Base-by-base conservation (phyloP, 2,888 invertebrate species). In the Ormyrus pomaceus region DNA sequence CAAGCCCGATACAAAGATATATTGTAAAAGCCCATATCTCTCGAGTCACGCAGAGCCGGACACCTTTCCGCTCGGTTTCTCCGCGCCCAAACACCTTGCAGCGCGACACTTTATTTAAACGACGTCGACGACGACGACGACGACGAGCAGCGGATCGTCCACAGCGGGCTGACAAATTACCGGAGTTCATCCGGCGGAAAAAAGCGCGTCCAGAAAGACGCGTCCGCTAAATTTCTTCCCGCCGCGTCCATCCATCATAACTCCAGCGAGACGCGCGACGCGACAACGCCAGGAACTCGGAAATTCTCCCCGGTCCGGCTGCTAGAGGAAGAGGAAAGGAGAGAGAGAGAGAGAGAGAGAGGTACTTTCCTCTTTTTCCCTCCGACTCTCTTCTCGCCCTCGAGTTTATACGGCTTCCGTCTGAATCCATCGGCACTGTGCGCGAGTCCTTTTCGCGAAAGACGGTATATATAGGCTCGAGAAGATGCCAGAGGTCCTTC, bases 321-420 rank as follows among this genome's bases (percentile, higher is more conserved):
- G 19, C 19, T 0, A 19, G 19, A 19, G 19, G 19, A 19, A 19
- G 19, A 19, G 19, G 19, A 19, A 19, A 19, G 19, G 19, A 19
- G 19, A 19, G 19, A 19, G 19, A 19, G 19, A 19, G 19, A n/a
- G n/a, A n/a, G n/a, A n/a, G 19, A 19, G 19, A 19, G 19, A 19
- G 19, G 1, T 19, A 19, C 19, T 19, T 5, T 19, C 13, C 8
- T 19, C 13, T 48, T 50, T 65, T 48, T 62, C 13, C 50, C 65
- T 19, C 50, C 50, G 11, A 8, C 19, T 50, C 48, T 13, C 69
- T 69, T 19, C 50, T 56, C 58, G 53, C 13, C n/a, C 6, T n/a
- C 19, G 19, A 19, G 19, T 59, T 75, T 45, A 68, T 75, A 66
- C 75, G 59, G 59, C 66, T 75, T 75, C 75, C 75, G 75, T 51